Evolutionary conservation across 1,140 invertebrate genomes (phyloP), one percentile per base, ranked within the genome.

Genomic region (Maconellicoccus hirsutus): DNA sequence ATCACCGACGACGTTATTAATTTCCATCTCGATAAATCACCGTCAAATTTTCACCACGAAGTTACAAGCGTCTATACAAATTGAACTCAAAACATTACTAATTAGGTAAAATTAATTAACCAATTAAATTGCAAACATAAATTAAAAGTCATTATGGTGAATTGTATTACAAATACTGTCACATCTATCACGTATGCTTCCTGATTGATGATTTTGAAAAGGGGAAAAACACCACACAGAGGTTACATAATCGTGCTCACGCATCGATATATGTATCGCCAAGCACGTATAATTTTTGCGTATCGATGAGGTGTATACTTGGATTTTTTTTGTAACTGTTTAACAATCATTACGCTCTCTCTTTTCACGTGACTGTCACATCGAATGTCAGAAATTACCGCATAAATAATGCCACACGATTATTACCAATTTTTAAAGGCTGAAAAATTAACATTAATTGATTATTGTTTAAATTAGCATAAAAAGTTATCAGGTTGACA

Each of bases 361-460:
- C 42, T 52, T 52, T 52, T 14, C 4, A 52, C 42, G 42, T 52
- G 42, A 16, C 42, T 19, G 42, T 52, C n/a, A 19, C 42, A 19
- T 52, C 42, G 42, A 52, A 52, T 19, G n/a, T 52, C n/a, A 52
- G 29, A 52, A 52, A 52, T 52, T 52, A 52, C 42, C 42, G 42
- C 42, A 52, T 52, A 52, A 52, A 52, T 52, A 52, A 52, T 52
- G 42, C 42, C 3, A 16, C 16, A 19, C 16, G 42, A 52, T 52
- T 52, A 19, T 52, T 52, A 52, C 42, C n/a, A 52, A 52, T 52
- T 52, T 52, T 52, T 52, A 52, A 52, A 52, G 42, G 42, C 42
- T 2, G 42, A 3, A 19, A 52, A 52, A 52, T 52, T 52, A 52
- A 52, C 42, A 52, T 16, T 52, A 52, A 52, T 52, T 52, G 42